A percentile compares a stretch with the other conserved stretches of the same genome.
Evolutionary conservation across 2,888 invertebrate species (phyloP).

Genomic region (Lordiphosa fenestrarum): DNA sequence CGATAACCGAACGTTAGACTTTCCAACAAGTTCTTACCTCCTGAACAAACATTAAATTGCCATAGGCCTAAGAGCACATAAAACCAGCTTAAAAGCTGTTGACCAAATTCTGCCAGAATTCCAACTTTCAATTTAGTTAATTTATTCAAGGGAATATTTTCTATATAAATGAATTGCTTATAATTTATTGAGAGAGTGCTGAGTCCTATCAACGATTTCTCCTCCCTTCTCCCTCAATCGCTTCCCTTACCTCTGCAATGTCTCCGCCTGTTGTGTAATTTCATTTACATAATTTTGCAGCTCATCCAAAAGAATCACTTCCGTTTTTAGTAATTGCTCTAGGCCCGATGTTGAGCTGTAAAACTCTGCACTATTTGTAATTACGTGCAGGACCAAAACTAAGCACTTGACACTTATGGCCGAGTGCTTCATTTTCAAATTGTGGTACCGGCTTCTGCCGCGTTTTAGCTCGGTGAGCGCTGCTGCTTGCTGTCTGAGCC

Average conservation of each 20-base stretch:
- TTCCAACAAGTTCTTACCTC: too few relatives aligned
- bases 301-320: constrained; percentile 62
- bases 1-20: too few relatives aligned
- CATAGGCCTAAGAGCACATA: constrained; percentile 1
- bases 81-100: constrained; percentile 1
- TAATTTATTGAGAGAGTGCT: too few relatives aligned
- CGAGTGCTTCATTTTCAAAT: constrained; percentile 20
- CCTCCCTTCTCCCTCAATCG: background rate
- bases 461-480: constrained; percentile 14
- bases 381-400: constrained; percentile 23
- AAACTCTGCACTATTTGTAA: constrained; percentile 53
- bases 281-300: constrained; percentile 71
- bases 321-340: constrained; percentile 72
- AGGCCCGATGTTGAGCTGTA: constrained; percentile 73
- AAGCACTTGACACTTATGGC: constrained; percentile 8
- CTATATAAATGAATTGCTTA: background rate
- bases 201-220: background rate
- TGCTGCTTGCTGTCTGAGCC: constrained; percentile 37
- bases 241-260: constrained; percentile 59
- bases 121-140: background rate
- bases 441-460: constrained; percentile 4
- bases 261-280: constrained; percentile 63
- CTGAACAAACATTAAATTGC: background rate
- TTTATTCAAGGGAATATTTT: background rate
- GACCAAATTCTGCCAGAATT: background rate